Evolutionary conservation across 2,797 vertebrate genomes (phyloP).

Genomic region (Falco cherrug): DNA sequence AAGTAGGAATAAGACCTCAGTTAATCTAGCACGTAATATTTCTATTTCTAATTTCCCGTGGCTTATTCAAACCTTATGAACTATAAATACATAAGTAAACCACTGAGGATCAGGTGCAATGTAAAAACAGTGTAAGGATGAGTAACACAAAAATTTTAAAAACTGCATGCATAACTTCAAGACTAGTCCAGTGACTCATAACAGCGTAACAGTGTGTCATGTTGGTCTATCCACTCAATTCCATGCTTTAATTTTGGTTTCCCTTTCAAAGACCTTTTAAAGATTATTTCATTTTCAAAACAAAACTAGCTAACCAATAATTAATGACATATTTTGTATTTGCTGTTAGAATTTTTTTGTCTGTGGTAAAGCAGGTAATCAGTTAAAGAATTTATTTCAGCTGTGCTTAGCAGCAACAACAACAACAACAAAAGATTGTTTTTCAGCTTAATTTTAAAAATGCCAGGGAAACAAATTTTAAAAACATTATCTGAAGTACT

Average conservation of each 20-base stretch:
- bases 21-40: neutral
- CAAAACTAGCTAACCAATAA: neutral
- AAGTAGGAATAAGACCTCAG: neutral
- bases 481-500: conserved; percentile 24
- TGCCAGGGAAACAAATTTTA: conserved; percentile 1
- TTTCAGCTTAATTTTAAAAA: conserved; percentile 33
- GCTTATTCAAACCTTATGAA: neutral
- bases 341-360: neutral
- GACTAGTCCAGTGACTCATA: neutral
- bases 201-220: neutral
- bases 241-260: neutral
- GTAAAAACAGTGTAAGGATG: neutral
- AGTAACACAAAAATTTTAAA: neutral
- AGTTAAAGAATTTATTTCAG: conserved; percentile 42
- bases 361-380: neutral
- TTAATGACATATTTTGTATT: neutral
- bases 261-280: neutral
- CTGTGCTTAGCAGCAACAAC: conserved; percentile 1
- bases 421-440: neutral
- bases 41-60: neutral
- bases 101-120: neutral
- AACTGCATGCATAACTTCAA: neutral
- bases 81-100: neutral
- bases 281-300: neutral
- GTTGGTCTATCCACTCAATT: neutral